Conservation (phyloP, 2,113 vertebrate genomes). For the Lathamus discolor region DNA sequence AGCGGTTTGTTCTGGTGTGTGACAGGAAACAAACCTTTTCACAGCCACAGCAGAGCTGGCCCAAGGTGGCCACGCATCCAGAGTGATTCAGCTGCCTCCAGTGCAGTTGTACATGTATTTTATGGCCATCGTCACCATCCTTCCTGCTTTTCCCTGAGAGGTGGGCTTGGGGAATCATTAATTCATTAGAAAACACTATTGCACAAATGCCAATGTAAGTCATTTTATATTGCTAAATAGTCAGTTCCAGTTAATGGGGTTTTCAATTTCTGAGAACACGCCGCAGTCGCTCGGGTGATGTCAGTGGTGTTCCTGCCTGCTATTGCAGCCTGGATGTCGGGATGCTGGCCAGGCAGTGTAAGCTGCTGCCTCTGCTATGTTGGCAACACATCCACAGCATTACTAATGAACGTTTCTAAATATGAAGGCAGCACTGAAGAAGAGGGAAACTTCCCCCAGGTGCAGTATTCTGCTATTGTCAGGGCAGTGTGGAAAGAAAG, state of each 20-base stretch:
- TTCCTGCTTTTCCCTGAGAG: background rate
- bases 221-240: background rate
- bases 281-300: background rate
- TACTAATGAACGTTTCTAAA: background rate
- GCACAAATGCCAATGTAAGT: accelerated
- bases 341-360: background rate
- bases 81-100: background rate
- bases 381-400: background rate
- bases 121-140: background rate
- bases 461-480: background rate
- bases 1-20: background rate
- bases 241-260: background rate
- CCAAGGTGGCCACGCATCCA: accelerated
- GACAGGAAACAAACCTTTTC: background rate
- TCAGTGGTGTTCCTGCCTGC: background rate
- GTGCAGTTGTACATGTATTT: background rate
- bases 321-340: accelerated
- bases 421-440: background rate
- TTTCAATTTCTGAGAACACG: background rate
- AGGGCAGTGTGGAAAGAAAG: background rate
- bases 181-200: background rate
- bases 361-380: background rate
- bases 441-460: background rate
- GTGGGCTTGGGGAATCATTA: background rate
- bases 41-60: background rate